These are phyloP conservation scores for Andrena cerasifolii DNA, from an alignment of 1,140 invertebrate genomes.

Conservation along the genomic window DNA sequence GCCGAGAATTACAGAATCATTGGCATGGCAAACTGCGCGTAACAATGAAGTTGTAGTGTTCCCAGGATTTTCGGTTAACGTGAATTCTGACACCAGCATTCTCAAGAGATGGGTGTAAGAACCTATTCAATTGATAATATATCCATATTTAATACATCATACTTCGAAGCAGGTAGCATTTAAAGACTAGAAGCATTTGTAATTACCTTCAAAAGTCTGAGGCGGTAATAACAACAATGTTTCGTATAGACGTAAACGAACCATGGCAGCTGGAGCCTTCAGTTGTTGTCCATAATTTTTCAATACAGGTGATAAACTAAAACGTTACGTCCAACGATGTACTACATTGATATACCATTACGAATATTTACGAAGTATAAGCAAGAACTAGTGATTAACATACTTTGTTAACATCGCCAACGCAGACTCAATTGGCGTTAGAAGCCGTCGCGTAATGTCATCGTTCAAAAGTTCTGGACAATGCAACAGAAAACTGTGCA, in stretches of 20 bases:
- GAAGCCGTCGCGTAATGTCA: constrained; percentile 92
- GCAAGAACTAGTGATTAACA: constrained; percentile 71
- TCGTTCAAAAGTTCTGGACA: constrained; percentile 96
- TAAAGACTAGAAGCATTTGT: not conserved
- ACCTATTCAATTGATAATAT: constrained; percentile 76
- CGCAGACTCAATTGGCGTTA: constrained; percentile 96
- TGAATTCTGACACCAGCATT: constrained; percentile 98
- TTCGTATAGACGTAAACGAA: constrained; percentile 95
- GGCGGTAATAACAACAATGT: constrained; percentile 92
- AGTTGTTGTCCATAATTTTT: constrained; percentile 97
- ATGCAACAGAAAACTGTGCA: constrained; percentile 96
- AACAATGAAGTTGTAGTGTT: constrained; percentile 97
- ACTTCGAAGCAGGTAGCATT: not conserved
- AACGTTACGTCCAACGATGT: constrained; percentile 56
- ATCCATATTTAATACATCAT: constrained; percentile 16
- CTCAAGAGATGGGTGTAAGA: constrained; percentile 93
- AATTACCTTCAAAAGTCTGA: constrained; percentile 90
- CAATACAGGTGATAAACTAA: constrained; percentile 91
- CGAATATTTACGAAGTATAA: constrained; percentile 24
- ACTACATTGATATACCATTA: constrained; percentile 2
- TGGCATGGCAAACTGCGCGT: constrained; percentile 93
- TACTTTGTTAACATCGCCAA: constrained; percentile 97
- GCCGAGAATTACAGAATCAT: constrained; percentile 93
- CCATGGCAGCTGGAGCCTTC: constrained; percentile 96
- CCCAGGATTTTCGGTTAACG: constrained; percentile 95